These are phyloP conservation scores for Ptychadena robeensis DNA, from an alignment of 2,797 vertebrate genomes.

Conservation along the genomic window DNA sequence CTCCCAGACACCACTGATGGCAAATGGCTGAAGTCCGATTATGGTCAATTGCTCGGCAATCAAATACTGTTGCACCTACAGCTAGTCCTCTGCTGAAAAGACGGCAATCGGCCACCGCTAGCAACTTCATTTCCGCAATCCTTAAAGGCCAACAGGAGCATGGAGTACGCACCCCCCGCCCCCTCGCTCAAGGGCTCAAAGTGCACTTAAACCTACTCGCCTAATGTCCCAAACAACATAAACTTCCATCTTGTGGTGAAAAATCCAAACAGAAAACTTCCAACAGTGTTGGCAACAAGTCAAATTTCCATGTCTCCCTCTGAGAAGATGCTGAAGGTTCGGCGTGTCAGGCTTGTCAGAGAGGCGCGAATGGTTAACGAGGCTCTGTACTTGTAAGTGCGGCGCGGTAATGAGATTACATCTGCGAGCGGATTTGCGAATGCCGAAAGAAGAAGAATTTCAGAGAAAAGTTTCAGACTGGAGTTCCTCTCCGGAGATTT, in stretches of 20 bases:
- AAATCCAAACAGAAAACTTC: constrained; percentile 5
- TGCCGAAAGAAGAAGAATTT: neutral
- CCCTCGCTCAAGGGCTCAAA: too few relatives aligned
- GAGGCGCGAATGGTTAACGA: neutral
- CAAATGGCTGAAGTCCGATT: constrained; percentile 7
- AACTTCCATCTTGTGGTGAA: constrained; percentile 18
- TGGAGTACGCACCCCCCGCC: constrained; percentile 10
- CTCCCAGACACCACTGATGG: neutral
- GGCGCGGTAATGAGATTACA: neutral
- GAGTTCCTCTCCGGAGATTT: neutral
- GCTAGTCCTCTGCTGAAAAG: neutral
- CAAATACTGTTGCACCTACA: too few relatives aligned
- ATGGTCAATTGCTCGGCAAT: constrained; percentile 16
- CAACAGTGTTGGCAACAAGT: constrained; percentile 15
- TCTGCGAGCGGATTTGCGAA: neutral
- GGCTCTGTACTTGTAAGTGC: neutral
- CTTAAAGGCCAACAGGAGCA: constrained; percentile 9
- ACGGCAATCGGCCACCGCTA: neutral
- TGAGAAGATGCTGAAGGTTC: constrained; percentile 15
- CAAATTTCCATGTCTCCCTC: constrained; percentile 10
- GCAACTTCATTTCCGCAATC: constrained; percentile 12
- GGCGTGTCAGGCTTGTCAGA: neutral
- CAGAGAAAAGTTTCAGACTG: neutral
- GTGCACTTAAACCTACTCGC: constrained; percentile 12
- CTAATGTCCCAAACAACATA: neutral